phyloP scores from a whole-genome alignment of 2,797 vertebrate genomes.

The Dermochelys coriacea region DNA sequence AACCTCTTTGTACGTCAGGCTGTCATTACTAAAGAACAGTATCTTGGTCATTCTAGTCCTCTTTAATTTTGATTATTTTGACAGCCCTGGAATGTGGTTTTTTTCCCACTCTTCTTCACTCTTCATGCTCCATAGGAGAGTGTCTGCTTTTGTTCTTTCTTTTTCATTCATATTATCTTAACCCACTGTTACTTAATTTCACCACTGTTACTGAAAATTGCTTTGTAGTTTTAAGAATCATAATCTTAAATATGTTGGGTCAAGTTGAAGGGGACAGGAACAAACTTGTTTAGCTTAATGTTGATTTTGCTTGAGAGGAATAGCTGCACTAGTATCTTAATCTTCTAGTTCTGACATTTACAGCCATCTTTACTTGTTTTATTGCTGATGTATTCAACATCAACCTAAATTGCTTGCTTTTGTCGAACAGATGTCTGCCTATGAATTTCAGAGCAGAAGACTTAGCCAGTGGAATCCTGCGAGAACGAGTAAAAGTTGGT shows the following conservation, averaged over 20 bases:
- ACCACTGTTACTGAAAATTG: not conserved
- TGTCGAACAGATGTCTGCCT: conserved; percentile 90
- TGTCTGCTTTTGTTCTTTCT: not conserved
- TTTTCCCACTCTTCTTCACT: not conserved
- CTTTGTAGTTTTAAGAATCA: not conserved
- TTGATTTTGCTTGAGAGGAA: not conserved
- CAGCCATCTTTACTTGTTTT: not conserved
- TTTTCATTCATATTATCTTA: not conserved
- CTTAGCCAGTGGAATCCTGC: conserved; percentile 92
- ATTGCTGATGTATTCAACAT: not conserved
- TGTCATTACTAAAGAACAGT: not conserved
- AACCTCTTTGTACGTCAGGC: not conserved
- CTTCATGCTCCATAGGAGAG: not conserved
- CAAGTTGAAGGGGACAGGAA: not conserved
- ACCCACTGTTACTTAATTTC: not conserved
- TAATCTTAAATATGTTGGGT: not conserved
- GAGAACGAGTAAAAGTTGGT: conserved; percentile 95
- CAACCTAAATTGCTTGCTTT: not conserved
- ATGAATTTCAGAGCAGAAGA: conserved; percentile 96
- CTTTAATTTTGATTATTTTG: not conserved
- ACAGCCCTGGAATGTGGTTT: accelerated
- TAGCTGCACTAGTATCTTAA: not conserved
- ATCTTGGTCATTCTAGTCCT: not conserved
- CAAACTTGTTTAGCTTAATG: not conserved
- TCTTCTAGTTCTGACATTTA: not conserved